Base-by-base conservation (phyloP, 1,140 invertebrate species). In the Protaetia brevitarsis region DNA sequence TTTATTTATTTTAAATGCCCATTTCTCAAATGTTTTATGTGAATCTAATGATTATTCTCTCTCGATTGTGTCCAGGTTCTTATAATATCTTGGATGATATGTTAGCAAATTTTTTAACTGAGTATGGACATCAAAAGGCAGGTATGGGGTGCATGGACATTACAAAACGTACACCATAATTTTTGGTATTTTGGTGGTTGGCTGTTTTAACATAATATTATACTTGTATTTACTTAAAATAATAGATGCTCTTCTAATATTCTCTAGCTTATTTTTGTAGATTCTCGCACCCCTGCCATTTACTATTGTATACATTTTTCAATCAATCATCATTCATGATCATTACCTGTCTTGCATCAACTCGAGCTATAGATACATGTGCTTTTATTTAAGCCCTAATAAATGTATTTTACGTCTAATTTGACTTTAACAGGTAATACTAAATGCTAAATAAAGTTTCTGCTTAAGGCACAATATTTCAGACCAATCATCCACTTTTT, bases 11-110 rank as follows among this genome's bases (percentile, higher is more conserved):
- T n/a, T n/a, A n/a, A 66, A 63, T 7, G 29, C 26, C n/a, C 65
- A 16, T 29, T 61, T 27, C 31, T 11, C 13, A 11, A n/a, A 11
- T 13, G 26, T 27, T 6, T 11, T 59, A 66, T 51, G 4, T 37
- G 28, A 63, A 64, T 56, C 41, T 41, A 31, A 29, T 64, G 26
- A 28, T 26, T 7, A n/a, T 51, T 19, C 16, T 27, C 11, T 63
- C 56, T 36, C 37, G 10, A 65, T 65, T 70, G 41, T 65, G 31
- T 63, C 28, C 64, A 73, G 72, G 72, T 73, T 60, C 72, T 51
- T 73, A 67, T 72, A 70, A 65, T 68, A 67, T 73, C 66, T 69
- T 73, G 67, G 70, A 73, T 67, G 72, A 73, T 69, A 73, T 73
- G 70, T 70, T 72, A 60, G 67, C 70, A 65, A 73, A 72, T 71